A percentile compares a stretch with the other conserved stretches of the same genome.
phyloP scores from a whole-genome alignment of 2,113 vertebrate species.

The Epinephelus fuscoguttatus region DNA sequence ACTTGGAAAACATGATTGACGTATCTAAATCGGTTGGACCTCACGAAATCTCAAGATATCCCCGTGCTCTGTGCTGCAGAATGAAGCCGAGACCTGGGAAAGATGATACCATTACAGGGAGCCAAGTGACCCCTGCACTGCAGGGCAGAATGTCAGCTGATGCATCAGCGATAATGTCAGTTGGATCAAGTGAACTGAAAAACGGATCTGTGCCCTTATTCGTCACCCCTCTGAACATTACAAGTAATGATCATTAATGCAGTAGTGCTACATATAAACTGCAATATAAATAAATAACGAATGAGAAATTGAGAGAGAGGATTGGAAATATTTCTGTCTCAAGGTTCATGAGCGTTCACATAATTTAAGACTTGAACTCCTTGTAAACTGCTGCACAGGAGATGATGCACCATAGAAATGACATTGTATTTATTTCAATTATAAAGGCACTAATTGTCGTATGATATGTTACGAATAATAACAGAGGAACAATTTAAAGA shows the following conservation, averaged over 20 bases:
- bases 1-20: slow-evolving; percentile 38
- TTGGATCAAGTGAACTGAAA: neutral
- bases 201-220: neutral
- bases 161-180: slow-evolving; percentile 27
- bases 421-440: neutral
- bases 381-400: neutral
- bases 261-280: neutral
- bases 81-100: neutral
- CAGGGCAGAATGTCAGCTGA: slow-evolving; percentile 30
- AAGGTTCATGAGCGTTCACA: neutral
- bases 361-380: neutral
- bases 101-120: neutral
- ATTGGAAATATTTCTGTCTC: neutral
- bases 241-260: neutral
- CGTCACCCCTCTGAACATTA: neutral
- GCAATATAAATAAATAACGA: neutral
- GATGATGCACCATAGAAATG: neutral
- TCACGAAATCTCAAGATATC: neutral
- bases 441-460: neutral
- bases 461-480: neutral
- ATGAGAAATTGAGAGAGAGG: neutral
- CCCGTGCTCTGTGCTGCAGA: neutral
- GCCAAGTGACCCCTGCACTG: slow-evolving; percentile 15
- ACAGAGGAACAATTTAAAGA: no score
- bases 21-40: slow-evolving; percentile 1